Evolutionary conservation across 1,140 invertebrate genomes (phyloP), one percentile per base, ranked within the genome.

Genomic region (Drosophila sulfurigaster): DNA sequence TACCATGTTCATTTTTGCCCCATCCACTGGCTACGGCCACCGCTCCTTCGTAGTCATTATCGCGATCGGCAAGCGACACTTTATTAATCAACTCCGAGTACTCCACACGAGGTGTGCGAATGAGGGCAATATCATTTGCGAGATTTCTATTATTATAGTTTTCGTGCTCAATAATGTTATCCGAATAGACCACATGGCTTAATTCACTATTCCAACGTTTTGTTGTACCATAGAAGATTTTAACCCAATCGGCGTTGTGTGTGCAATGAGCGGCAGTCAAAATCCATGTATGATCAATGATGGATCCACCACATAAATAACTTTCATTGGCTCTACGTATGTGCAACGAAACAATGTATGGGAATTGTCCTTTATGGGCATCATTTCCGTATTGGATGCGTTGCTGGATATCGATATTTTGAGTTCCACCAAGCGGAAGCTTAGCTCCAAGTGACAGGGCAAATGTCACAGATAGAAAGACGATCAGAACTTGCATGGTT

Each of bases 271-370:
- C 95, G 3, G 95, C 94, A 1, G 94, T 94, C 16, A 95, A 63
- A 5, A 95, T 81, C 93, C 93, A 94, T 5, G 91, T 54, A 49
- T 91, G 70, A 63, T 88, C 92, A 15, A 95, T 93, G 30, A 95
- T 78, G 30, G 94, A 94, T 11, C 94, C 95, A 2, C 95, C 95
- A 79, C 95, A 95, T 11, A 7, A 0, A 11, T 3, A 0, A 10
- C 32, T 10, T 70, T 85, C 91, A 10, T 51, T 16, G 94, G 73
- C 0, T 83, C 83, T 11, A 91, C n/a, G 11, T 0, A 25, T 15
- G 0, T 1, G 1, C 11, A 51, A 11, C 3, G 4, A 30, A 3
- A 63, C 93, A 76, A 94, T 93, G 65, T 93, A 93, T 1, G 94
- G 93, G 49, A 93, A 92, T 80, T 94, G 91, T 0, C 93, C 93